phyloP scores from a whole-genome alignment of 1,140 invertebrate genomes.

The Drosophila truncata region DNA sequence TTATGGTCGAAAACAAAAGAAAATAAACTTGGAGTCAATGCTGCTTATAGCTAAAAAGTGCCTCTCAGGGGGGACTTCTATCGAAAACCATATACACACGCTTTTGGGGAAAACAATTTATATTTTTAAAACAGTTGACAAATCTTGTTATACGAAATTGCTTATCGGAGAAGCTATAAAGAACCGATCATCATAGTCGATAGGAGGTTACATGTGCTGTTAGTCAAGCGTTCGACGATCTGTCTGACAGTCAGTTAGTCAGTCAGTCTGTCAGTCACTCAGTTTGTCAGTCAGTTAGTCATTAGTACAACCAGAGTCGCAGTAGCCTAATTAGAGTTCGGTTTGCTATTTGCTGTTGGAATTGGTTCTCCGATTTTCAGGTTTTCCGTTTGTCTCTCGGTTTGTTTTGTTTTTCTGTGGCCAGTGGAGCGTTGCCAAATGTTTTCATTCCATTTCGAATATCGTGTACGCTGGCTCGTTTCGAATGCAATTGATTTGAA shows the following conservation, averaged over 20 bases:
- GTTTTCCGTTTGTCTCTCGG: conserved; percentile 22
- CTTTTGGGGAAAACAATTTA: conserved; percentile 1
- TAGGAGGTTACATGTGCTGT: conserved; percentile 30
- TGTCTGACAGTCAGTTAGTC: not conserved
- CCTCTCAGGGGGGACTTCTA: conserved; percentile 4
- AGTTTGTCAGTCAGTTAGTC: conserved; percentile 24
- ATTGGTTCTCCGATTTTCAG: conserved; percentile 47
- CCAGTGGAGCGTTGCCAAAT: conserved; percentile 61
- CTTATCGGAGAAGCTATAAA: conserved; percentile 19
- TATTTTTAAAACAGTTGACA: conserved; percentile 49
- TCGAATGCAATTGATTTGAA: conserved; percentile 43
- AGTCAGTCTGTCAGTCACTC: conserved; percentile 3
- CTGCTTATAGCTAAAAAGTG: not conserved
- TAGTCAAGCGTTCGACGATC: conserved; percentile 42
- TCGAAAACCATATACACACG: conserved; percentile 14
- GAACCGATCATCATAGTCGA: conserved; percentile 6
- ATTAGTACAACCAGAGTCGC: conserved; percentile 24
- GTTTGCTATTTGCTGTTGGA: conserved; percentile 53
- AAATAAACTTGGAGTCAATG: conserved; percentile 20
- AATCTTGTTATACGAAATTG: conserved; percentile 8
- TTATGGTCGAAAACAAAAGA: conserved; percentile 18
- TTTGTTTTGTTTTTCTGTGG: conserved; percentile 28
- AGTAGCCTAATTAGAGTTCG: conserved; percentile 62
- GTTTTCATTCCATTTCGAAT: conserved; percentile 38
- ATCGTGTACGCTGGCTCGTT: conserved; percentile 25